These are phyloP conservation scores for Lepidurus arcticus DNA, from an alignment of 1,140 invertebrate genomes.

Conservation along the genomic window DNA sequence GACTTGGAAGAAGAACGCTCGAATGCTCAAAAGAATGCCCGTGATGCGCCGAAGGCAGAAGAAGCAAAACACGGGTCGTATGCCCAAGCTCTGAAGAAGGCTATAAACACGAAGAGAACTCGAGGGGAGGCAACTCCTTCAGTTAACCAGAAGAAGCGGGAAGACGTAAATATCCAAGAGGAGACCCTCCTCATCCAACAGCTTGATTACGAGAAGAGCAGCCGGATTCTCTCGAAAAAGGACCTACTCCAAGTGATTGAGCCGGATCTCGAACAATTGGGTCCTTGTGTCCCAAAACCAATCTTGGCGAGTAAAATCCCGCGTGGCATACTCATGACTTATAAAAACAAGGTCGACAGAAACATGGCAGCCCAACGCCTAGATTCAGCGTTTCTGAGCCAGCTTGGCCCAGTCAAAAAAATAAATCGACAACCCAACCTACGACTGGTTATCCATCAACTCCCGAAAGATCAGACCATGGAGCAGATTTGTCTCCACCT, in stretches of 20 bases:
- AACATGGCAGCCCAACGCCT: not conserved
- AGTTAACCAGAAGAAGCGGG: not conserved
- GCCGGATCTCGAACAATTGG: not conserved
- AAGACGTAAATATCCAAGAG: not conserved
- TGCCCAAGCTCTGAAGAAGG: not conserved
- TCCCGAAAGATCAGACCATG: not conserved
- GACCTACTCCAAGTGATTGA: not conserved
- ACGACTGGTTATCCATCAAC: slow-evolving; percentile 15
- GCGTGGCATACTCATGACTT: slow-evolving; percentile 5
- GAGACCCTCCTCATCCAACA: slow-evolving; percentile 25
- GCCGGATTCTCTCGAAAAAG: not conserved
- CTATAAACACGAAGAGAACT: not conserved
- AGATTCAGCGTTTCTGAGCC: not conserved
- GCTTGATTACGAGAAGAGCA: not conserved
- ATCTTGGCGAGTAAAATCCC: not conserved
- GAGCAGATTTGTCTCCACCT: slow-evolving; percentile 22
- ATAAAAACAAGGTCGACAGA: slow-evolving; percentile 24
- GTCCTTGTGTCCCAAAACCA: not conserved
- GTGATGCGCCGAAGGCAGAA: too few species aligned
- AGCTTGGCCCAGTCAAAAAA: slow-evolving; percentile 1
- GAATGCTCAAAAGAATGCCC: too few species aligned
- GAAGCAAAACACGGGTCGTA: not conserved
- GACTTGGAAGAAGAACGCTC: too few species aligned
- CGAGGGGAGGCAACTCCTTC: not conserved
- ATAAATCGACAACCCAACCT: not conserved